Conservation (phyloP, 2,113 vertebrate genomes). For the Vanacampus margaritifer region DNA sequence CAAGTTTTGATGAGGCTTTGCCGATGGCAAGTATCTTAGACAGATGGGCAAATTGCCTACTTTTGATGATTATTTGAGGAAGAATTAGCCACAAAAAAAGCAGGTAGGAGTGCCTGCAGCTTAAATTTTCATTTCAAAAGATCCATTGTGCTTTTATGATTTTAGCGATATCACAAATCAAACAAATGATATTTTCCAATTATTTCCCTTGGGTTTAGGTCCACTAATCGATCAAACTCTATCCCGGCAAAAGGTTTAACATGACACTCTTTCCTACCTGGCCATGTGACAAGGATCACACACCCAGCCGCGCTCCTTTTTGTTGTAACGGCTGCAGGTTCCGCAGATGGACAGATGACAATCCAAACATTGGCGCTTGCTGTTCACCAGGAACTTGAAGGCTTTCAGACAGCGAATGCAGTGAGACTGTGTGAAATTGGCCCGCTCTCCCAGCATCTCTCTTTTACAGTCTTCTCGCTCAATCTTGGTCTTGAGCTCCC, state of each 20-base stretch:
- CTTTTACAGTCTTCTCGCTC: slow-evolving; percentile 81
- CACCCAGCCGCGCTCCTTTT: slow-evolving; percentile 82
- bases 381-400: slow-evolving; percentile 82
- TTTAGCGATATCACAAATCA: neutral
- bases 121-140: neutral
- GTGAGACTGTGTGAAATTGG: slow-evolving; percentile 76
- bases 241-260: neutral
- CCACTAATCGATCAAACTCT: too few relatives aligned
- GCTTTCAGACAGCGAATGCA: slow-evolving; percentile 88
- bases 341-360: slow-evolving; percentile 81
- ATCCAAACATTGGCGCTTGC: slow-evolving; percentile 81
- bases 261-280: slow-evolving; percentile 69
- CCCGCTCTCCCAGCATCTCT: slow-evolving; percentile 73
- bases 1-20: too few relatives aligned
- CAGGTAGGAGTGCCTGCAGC: too few relatives aligned
- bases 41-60: too few relatives aligned
- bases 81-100: too few relatives aligned
- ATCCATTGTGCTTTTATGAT: neutral
- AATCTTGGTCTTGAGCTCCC: slow-evolving; percentile 82
- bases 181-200: too few relatives aligned
- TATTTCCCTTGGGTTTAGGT: too few relatives aligned
- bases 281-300: slow-evolving; percentile 83
- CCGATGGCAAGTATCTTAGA: too few relatives aligned
- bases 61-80: too few relatives aligned
- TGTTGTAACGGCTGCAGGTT: slow-evolving; percentile 81